Conservation (phyloP, 2,888 invertebrate species). For the Parnassius mnemosyne region DNA sequence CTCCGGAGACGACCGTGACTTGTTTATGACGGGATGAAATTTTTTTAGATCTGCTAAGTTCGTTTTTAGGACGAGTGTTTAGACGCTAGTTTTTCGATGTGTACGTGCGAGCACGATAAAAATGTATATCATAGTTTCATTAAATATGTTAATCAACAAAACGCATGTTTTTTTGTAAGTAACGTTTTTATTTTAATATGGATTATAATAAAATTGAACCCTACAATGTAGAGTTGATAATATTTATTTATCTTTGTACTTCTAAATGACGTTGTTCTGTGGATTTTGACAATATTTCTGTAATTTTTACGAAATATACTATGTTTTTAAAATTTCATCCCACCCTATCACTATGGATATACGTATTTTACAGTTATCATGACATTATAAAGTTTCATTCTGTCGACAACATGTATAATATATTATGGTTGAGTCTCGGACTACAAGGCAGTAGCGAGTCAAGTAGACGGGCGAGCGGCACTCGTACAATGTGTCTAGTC, state of each 20-base stretch:
- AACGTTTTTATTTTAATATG: constrained; percentile 5
- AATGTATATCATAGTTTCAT: constrained; percentile 18
- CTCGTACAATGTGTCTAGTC: constrained; percentile 53
- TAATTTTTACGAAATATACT: neutral
- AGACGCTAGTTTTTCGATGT: constrained; percentile 12
- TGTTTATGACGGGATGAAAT: constrained; percentile 11
- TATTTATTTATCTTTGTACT: neutral
- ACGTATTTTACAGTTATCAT: neutral
- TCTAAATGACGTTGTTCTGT: too few species aligned
- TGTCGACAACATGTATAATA: constrained; percentile 1
- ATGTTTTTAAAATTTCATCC: neutral
- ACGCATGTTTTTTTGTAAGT: constrained; percentile 11
- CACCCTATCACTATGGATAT: neutral
- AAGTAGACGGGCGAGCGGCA: constrained; percentile 34
- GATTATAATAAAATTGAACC: constrained; percentile 1
- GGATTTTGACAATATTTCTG: too few species aligned
- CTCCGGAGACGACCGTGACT: constrained; percentile 12
- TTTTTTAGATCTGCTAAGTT: constrained; percentile 14
- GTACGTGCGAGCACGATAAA: neutral
- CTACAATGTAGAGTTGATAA: constrained; percentile 12
- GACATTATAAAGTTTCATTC: constrained; percentile 11
- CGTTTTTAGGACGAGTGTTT: constrained; percentile 4
- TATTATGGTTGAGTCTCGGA: constrained; percentile 8
- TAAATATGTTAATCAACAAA: constrained; percentile 14
- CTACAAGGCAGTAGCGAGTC: constrained; percentile 17